Evolutionary conservation across 2,888 invertebrate species (phyloP), one percentile per base, ranked within the genome.

Genomic region (Cataglyphis altisquamis): DNA sequence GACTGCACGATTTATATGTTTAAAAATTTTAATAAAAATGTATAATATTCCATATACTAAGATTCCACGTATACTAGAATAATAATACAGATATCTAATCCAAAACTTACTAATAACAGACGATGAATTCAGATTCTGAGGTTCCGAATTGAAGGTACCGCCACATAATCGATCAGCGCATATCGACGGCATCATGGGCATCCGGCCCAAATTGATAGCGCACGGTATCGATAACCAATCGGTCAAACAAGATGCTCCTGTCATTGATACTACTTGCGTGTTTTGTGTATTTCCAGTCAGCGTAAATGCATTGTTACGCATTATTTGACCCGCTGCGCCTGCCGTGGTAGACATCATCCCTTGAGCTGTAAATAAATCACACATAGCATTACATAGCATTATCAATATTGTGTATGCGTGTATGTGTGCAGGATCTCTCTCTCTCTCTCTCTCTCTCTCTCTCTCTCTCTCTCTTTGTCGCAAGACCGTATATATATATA

Each of bases 151-250:
- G 90, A 98, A 97, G 0, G 97, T 97, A 3, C 98, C 98, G 0
- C 98, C 98, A 91, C 98, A 98, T 55, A 98, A 96, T 78, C 98
- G 96, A 94, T 98, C 98, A 3, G 97, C 97, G 91, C 97, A 98
- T 0, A 96, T 96, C 57, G 96, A 96, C 66, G 96, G 95, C 0
- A 96, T 96, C 52, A 96, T 96, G 5, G 94, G 93, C 6, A 95
- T 93, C 82, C 97, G 95, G 3, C 97, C 97, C 29, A 97, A 96
- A 91, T 97, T 97, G 32, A 96, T 95, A 0, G 97, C 97, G 92
- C 98, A 98, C 0, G 98, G 98, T 63, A 98, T 97, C 82, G 97
- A 95, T 5, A 98, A 94, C 97, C 98, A 98, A 94, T 98, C 98
- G 68, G 96, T 96, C 84, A 97, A 96, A 91, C 98, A 98, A 60